Conservation (phyloP, 2,113 vertebrate genomes). For the Sylvilagus bachmani region DNA sequence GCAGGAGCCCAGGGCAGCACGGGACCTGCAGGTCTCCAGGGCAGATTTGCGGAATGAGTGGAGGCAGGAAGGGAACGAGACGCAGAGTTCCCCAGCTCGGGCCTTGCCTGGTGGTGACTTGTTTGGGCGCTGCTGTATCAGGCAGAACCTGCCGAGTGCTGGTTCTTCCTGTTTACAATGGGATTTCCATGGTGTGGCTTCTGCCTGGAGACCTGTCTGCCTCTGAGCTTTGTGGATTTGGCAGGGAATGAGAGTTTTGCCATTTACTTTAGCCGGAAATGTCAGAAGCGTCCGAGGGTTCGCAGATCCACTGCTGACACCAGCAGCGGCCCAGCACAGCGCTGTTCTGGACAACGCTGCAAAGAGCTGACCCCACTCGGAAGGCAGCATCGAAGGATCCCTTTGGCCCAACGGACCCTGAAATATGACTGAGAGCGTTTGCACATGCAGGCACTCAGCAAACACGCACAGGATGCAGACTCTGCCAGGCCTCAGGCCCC, state of each 20-base stretch:
- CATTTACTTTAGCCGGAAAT: conserved; percentile 81
- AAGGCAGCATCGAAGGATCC: background rate
- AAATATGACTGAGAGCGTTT: too few relatives aligned
- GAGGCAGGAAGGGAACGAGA: background rate
- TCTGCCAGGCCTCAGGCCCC: background rate
- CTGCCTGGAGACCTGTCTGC: conserved; percentile 59
- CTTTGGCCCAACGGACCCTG: background rate
- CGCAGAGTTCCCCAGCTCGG: background rate
- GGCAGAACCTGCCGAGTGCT: background rate
- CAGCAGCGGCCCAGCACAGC: background rate
- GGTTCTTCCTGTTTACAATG: conserved; percentile 54
- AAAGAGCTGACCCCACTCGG: background rate
- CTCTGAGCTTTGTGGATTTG: conserved; percentile 67
- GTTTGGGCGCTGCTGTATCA: conserved; percentile 38
- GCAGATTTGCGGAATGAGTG: background rate
- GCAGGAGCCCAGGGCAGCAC: rapidly evolving
- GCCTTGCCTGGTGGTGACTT: background rate
- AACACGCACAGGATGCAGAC: background rate
- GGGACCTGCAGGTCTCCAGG: rapidly evolving
- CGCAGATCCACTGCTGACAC: background rate
- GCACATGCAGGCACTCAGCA: background rate
- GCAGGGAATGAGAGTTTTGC: conserved; percentile 60
- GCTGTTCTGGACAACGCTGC: background rate
- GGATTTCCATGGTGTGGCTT: conserved; percentile 66
- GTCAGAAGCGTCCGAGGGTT: conserved; percentile 56